These are phyloP conservation scores for Drosophila cyrtoloma DNA, from an alignment of 2,888 invertebrate species.

Conservation along the genomic window DNA sequence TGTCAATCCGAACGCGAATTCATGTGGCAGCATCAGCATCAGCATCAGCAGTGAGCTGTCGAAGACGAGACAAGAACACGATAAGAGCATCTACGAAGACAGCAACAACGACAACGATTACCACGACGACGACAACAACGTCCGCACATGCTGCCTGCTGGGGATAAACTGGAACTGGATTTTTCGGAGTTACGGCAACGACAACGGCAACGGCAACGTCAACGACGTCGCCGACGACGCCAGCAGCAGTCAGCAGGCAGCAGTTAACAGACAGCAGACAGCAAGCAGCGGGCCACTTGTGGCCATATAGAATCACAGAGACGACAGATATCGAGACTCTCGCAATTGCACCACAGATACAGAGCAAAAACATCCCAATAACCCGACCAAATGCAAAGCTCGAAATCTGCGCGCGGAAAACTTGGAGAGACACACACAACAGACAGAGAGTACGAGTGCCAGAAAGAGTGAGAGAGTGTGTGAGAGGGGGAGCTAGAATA, in stretches of 20 bases:
- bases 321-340: conserved; percentile 63
- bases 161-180: conserved; percentile 85
- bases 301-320: conserved; percentile 68
- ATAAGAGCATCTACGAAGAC: conserved; percentile 43
- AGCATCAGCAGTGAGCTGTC: conserved; percentile 15
- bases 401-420: conserved; percentile 58
- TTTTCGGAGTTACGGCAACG: conserved; percentile 76
- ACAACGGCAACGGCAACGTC: conserved; percentile 15
- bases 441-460: neutral
- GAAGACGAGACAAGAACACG: conserved; percentile 37
- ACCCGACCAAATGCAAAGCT: conserved; percentile 57
- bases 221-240: conserved; percentile 10
- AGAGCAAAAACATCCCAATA: conserved; percentile 57
- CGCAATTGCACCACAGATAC: conserved; percentile 41
- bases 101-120: conserved; percentile 40
- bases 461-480: neutral
- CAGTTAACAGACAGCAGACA: neutral
- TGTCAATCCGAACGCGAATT: conserved; percentile 16
- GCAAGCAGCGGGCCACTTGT: conserved; percentile 52
- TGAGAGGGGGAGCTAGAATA: neutral
- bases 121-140: conserved; percentile 71
- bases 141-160: conserved; percentile 85
- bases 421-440: conserved; percentile 13
- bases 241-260: conserved; percentile 19
- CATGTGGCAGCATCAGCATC: conserved; percentile 26